phyloP scores from a whole-genome alignment of 2,888 invertebrate species.

The Chaitophorus viminalis region DNA sequence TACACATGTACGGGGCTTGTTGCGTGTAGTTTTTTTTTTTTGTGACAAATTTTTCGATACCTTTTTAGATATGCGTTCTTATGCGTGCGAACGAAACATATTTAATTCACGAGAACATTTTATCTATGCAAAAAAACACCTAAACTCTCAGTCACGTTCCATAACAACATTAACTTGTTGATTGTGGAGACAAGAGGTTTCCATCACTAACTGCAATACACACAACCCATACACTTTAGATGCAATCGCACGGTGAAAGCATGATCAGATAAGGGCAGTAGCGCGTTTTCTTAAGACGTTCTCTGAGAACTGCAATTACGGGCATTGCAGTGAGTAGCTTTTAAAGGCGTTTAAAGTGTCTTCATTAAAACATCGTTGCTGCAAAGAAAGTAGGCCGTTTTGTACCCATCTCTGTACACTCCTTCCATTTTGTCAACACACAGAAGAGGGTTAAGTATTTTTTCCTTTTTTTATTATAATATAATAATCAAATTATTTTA shows the following conservation, averaged over 20 bases:
- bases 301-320: conserved; percentile 1
- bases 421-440: not conserved
- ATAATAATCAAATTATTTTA: not conserved
- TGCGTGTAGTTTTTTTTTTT: too few relatives aligned
- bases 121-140: not conserved
- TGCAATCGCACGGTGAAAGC: not conserved
- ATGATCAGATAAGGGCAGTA: too few relatives aligned
- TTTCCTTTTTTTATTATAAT: not conserved
- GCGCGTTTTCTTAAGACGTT: conserved; percentile 37
- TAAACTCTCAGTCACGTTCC: not conserved
- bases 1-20: too few relatives aligned
- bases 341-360: conserved; percentile 22
- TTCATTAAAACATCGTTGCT: conserved; percentile 26
- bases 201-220: not conserved
- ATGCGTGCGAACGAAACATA: not conserved
- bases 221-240: conserved; percentile 38
- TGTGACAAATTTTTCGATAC: too few relatives aligned
- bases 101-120: not conserved
- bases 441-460: not conserved
- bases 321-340: not conserved
- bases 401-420: not conserved
- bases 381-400: not conserved
- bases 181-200: conserved; percentile 1
- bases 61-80: too few relatives aligned
- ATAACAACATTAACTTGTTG: conserved; percentile 20